phyloP scores from a whole-genome alignment of 1,140 invertebrate genomes.

The Amyelois transitella region DNA sequence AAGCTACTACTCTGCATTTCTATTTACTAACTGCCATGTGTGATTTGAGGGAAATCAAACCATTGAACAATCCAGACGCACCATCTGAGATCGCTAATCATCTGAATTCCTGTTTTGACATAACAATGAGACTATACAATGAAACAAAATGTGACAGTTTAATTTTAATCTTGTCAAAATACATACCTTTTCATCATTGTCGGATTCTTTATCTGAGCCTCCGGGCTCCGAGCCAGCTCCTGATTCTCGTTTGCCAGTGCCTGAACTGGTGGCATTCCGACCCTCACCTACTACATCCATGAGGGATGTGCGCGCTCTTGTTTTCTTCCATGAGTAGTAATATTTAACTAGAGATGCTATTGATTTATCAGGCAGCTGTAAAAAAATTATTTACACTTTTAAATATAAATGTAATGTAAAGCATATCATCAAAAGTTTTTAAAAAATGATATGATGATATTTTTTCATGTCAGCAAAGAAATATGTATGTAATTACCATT shows the following conservation, averaged over 20 bases:
- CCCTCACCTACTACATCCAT: slow-evolving; percentile 84
- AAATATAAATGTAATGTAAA: not conserved
- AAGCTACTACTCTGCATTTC: slow-evolving; percentile 56
- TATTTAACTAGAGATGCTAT: slow-evolving; percentile 97
- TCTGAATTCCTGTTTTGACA: not conserved
- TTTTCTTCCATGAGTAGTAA: slow-evolving; percentile 99
- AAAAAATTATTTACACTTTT: not conserved
- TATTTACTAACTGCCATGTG: slow-evolving; percentile 37
- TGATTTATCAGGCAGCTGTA: slow-evolving; percentile 91
- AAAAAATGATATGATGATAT: slow-evolving; percentile 3
- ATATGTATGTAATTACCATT: slow-evolving; percentile 89
- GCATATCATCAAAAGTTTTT: slow-evolving; percentile 7
- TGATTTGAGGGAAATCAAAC: slow-evolving; percentile 13
- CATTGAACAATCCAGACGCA: slow-evolving; percentile 71
- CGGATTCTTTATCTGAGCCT: slow-evolving; percentile 89
- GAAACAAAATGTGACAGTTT: slow-evolving; percentile 1
- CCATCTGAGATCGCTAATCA: slow-evolving; percentile 11
- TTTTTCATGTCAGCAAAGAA: not conserved
- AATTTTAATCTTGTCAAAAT: not conserved
- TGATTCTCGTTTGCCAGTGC: slow-evolving; percentile 73
- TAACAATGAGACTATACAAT: slow-evolving; percentile 12
- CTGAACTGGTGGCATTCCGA: slow-evolving; percentile 76
- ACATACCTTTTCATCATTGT: slow-evolving; percentile 92
- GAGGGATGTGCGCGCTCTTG: slow-evolving; percentile 90
- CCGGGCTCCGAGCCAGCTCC: slow-evolving; percentile 86